These are phyloP conservation scores for Ligdia adustata DNA, from an alignment of 2,888 invertebrate species.

Conservation along the genomic window DNA sequence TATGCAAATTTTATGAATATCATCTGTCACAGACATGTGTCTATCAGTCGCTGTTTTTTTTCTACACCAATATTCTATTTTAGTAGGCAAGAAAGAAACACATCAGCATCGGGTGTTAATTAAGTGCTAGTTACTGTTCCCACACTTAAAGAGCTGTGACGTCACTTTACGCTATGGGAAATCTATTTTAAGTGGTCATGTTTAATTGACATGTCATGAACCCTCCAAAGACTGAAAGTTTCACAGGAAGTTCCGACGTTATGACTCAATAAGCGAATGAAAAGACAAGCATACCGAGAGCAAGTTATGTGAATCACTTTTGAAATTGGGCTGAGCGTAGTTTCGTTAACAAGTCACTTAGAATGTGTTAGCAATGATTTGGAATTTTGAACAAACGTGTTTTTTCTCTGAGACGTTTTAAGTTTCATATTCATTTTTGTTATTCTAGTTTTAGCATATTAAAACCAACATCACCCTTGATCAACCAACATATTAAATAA, in stretches of 20 bases:
- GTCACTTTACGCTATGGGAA: slow-evolving; percentile 36
- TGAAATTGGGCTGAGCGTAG: slow-evolving; percentile 6
- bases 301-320: slow-evolving; percentile 19
- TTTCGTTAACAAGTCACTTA: not conserved
- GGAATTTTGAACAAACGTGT: too few relatives aligned
- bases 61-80: slow-evolving; percentile 22
- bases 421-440: too few relatives aligned
- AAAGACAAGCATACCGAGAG: not conserved
- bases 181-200: slow-evolving; percentile 39
- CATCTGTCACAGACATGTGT: slow-evolving; percentile 25
- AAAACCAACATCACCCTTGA: too few relatives aligned
- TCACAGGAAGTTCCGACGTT: slow-evolving; percentile 16
- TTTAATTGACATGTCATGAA: slow-evolving; percentile 31
- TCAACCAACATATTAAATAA: too few relatives aligned
- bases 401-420: not conserved
- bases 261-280: slow-evolving; percentile 6
- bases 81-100: slow-evolving; percentile 51
- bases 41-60: slow-evolving; percentile 25
- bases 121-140: slow-evolving; percentile 54
- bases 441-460: too few relatives aligned
- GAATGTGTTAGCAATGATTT: not conserved
- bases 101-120: slow-evolving; percentile 56
- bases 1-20: slow-evolving; percentile 9
- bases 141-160: slow-evolving; percentile 56
- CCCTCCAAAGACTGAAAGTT: slow-evolving; percentile 21